These are phyloP conservation scores for Phalanger gymnotis DNA, from an alignment of 2,797 vertebrate genomes.

Conservation along the genomic window DNA sequence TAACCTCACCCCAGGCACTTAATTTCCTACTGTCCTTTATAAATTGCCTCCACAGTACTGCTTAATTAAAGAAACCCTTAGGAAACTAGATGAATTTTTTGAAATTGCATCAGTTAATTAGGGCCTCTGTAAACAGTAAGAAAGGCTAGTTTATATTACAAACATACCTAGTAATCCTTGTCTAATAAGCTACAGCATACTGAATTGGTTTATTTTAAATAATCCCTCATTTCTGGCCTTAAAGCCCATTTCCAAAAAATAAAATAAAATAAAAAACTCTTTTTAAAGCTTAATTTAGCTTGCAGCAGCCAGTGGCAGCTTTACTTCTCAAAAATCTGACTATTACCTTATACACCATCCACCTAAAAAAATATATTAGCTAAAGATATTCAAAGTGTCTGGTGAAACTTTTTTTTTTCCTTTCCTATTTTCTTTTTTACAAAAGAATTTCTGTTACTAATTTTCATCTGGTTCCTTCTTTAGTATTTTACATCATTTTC, in stretches of 20 bases:
- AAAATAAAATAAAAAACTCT: slow-evolving; percentile 10
- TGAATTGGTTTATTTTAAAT: slow-evolving; percentile 62
- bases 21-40: slow-evolving; percentile 79
- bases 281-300: slow-evolving; percentile 70
- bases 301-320: slow-evolving; percentile 63
- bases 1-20: slow-evolving; percentile 83
- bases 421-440: slow-evolving; percentile 55
- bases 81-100: slow-evolving; percentile 44
- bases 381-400: slow-evolving; percentile 76
- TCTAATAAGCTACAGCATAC: slow-evolving; percentile 49
- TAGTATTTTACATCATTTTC: slow-evolving; percentile 58
- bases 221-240: slow-evolving; percentile 48
- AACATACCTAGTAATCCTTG: slow-evolving; percentile 19
- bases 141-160: slow-evolving; percentile 28
- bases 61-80: slow-evolving; percentile 78
- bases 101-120: slow-evolving; percentile 44
- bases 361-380: slow-evolving; percentile 73
- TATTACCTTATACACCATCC: slow-evolving; percentile 63
- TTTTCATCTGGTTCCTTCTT: slow-evolving; percentile 61
- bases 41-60: slow-evolving; percentile 76
- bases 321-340: slow-evolving; percentile 62
- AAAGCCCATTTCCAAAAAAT: slow-evolving; percentile 65
- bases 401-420: slow-evolving; percentile 51
- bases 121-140: slow-evolving; percentile 50
- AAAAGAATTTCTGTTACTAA: slow-evolving; percentile 66